Base-by-base conservation (phyloP, 2,797 vertebrate genomes). In the Tangara arthus region DNA sequence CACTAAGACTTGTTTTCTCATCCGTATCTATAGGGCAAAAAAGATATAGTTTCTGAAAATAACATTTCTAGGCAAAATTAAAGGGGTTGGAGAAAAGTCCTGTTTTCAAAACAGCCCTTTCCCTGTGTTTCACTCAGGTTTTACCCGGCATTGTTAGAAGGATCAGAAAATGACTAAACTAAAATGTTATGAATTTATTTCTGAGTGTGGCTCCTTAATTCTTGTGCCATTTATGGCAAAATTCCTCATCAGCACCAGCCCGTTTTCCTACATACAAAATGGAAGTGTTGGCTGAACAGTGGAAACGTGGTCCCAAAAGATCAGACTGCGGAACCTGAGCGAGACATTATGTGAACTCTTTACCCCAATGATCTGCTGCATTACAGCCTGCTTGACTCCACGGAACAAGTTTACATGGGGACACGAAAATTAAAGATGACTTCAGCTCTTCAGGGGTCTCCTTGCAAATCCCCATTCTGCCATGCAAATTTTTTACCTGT, bases 361-460 rank as follows among this genome's bases (percentile, higher is more conserved):
- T 37, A 53, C 60, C 68, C n/a, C 55, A 15, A 24, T 18, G 87
- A 84, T 26, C 69, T 21, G 1, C 11, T 56, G 75, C 70, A 76
- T 65, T 1, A 3, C 4, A 12, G 76, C 71, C 73, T 6, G 9
- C 14, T 23, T 59, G 82, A 63, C 47, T 90, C 13, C 2, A 52
- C 77, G 41, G 42, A 91, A 34, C 18, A 49, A 53, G 37, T 72
- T 87, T 68, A 84, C 16, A 39, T 3, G 41, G 52, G 55, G 60
- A 82, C 34, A 42, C 41, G 64, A 84, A 95, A 95, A 95, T 90
- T 46, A 70, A 94, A 84, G 86, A 82, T 44, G 56, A 94, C 72
- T 94, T 75, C 50, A 39, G 82, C 22, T 80, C 91, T 92, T 87
- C 63, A 61, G 83, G 72, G 55, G 28, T 72, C 72, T 75, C 53